Base-by-base conservation (phyloP, 2,797 vertebrate species). In the Malurus leucopterus region DNA sequence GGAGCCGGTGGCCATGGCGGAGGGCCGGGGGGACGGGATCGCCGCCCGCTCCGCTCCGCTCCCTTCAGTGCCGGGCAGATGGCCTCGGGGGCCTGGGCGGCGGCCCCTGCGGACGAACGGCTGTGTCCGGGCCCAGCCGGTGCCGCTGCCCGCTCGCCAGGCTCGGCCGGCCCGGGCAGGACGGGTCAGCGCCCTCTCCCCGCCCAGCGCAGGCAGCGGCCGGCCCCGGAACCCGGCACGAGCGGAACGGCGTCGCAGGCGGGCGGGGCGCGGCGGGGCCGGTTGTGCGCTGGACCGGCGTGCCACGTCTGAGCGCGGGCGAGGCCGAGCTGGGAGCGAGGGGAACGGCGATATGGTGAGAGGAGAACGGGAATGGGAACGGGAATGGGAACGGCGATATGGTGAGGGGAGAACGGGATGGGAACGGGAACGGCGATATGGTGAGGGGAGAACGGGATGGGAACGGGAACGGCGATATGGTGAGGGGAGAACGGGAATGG, bases 1-100 rank as follows among this genome's bases (percentile, higher is more conserved):
- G 17, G 99, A 97, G 17, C 97, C 97, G 89, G 91, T 98, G 86
- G 98, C 98, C 99, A 99, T 99, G 40, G 93, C 58, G 59, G 32
- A 36, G 86, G 13, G 51, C 61, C 58, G 30, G 19, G 69, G 44
- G 36, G 6, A 14, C 34, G 50, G 26, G 24, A 0, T 11, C 24
- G 34, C 58, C 34, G 41, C 41, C 30, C 34, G 58, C 43, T 47
- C 30, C 79, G 43, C 6, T 20, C 30, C 41, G 58, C 43, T 47
- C 30, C 79, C 36, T 7, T 20, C 59, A 30, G 68, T 9, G 50
- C 58, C 50, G 19, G 43, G 27, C 27, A 26, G 40, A 27, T 12
- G 57, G 77, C 57, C 23, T 2, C 18, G 40, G 57, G 38, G n/a
- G 24, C 34, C 22, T 34, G 16, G 22, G 8, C 29, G 43, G 54